Evolutionary conservation across 2,888 invertebrate genomes (phyloP), one percentile per base, ranked within the genome.

Genomic region (Ichneumon xanthorius): DNA sequence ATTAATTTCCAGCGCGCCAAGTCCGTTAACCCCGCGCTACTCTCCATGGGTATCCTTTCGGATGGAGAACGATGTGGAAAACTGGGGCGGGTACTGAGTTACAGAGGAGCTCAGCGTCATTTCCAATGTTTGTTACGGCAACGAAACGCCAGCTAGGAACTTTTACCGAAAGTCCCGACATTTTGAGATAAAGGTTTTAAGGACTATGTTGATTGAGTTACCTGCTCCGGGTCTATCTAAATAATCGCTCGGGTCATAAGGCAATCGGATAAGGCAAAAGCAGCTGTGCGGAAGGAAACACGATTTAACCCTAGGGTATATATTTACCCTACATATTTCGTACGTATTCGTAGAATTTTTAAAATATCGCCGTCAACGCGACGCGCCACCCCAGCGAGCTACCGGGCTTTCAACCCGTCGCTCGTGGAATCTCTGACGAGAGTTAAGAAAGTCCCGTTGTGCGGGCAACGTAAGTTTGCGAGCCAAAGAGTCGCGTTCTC

Each of bases 341-440:
- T 30, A 14, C n/a, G 53, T 63, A 80, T 76, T 70, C 19, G 37
- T 26, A 75, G 71, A 53, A 68, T 70, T 68, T 80, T 63, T 70
- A n/a, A 61, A 67, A 77, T 71, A 84, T 65, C 63, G 53, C 63
- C 80, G 71, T 73, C 73, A 50, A 73, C 71, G 53, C 58, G 77
- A 73, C 55, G 77, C 72, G 67, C 72, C 50, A 22, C 22, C 58
- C 48, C 55, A 50, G 33, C 40, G 14, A 22, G 50, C 14, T 33
- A 63, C 26, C 40, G 30, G 40, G 16, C 55, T 63, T 71, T 65
- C 14, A 45, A 33, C 68, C 53, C 61, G 14, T 80, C 30, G 26
- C 76, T 73, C 33, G 70, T 75, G 71, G 61, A 84, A 84, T 83
- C 82, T 83, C 82, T 72, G 61, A 63, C 61, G 55, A 40, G 79